phyloP scores from a whole-genome alignment of 2,888 invertebrate genomes.

The Morpho helenor region DNA sequence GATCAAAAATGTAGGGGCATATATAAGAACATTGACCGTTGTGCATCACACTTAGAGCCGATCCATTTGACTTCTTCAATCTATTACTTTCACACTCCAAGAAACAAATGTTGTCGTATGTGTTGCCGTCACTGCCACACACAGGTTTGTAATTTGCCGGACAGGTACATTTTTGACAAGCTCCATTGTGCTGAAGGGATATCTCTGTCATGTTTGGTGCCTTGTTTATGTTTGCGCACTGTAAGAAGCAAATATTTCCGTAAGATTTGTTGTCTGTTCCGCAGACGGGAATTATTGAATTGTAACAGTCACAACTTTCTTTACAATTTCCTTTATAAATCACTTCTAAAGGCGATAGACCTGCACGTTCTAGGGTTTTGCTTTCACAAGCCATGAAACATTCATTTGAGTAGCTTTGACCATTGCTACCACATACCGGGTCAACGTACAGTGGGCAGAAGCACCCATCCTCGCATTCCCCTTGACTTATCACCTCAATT shows the following conservation, averaged over 20 bases:
- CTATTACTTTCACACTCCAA: constrained; percentile 36
- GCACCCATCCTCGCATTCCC: constrained; percentile 19
- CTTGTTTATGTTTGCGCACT: constrained; percentile 21
- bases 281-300: constrained; percentile 22
- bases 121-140: constrained; percentile 38
- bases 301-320: constrained; percentile 21
- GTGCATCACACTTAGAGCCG: constrained; percentile 20
- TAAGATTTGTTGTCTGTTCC: constrained; percentile 25
- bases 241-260: constrained; percentile 22
- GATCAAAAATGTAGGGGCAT: constrained; percentile 21
- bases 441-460: constrained; percentile 18
- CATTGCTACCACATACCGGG: constrained; percentile 28
- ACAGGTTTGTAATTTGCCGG: constrained; percentile 23
- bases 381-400: constrained; percentile 24
- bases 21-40: constrained; percentile 24
- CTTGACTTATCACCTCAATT: constrained; percentile 12
- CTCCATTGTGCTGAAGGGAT: constrained; percentile 27
- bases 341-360: constrained; percentile 15
- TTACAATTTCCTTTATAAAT: constrained; percentile 14
- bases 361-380: constrained; percentile 9
- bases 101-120: constrained; percentile 38
- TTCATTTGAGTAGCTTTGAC: constrained; percentile 24
- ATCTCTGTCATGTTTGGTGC: constrained; percentile 8
- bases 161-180: constrained; percentile 24
- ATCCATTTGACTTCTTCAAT: constrained; percentile 25